phyloP scores from a whole-genome alignment of 2,113 vertebrate genomes.

The Bujurquina vittata region DNA sequence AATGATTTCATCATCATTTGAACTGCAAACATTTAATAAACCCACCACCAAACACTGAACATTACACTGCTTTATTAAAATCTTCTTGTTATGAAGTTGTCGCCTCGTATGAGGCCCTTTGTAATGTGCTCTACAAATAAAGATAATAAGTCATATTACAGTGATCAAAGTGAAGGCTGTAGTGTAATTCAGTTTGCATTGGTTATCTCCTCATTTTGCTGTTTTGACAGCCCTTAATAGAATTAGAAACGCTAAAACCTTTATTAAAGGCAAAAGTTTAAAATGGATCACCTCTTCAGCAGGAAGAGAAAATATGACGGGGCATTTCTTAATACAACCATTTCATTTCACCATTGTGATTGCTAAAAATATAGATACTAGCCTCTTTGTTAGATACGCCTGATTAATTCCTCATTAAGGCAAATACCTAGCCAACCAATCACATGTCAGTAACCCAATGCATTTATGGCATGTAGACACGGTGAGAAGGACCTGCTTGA shows the following conservation, averaged over 20 bases:
- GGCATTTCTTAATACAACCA: not conserved
- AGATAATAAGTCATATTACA: not conserved
- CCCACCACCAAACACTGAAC: not conserved
- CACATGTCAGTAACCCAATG: not conserved
- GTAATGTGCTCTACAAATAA: not conserved
- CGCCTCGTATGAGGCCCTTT: not conserved
- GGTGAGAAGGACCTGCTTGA: not conserved
- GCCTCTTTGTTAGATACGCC: not conserved
- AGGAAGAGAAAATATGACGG: not conserved
- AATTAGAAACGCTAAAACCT: not conserved
- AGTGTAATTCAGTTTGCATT: not conserved
- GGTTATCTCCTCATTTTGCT: not conserved
- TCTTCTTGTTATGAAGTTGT: not conserved
- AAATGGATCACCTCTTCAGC: not conserved
- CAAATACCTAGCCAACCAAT: not conserved
- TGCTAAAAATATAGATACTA: not conserved
- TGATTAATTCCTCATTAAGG: not conserved
- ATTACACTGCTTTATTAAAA: not conserved
- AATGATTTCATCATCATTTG: not conserved
- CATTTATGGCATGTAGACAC: not conserved
- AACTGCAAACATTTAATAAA: slow-evolving; percentile 4
- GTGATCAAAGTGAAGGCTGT: slow-evolving; percentile 3
- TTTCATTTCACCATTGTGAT: not conserved
- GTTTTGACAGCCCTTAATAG: not conserved
- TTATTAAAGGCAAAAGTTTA: not conserved